Percentiles rank a stretch among this genome's conserved stretches.
phyloP scores from a whole-genome alignment of 2,113 vertebrate genomes.

The Pogona vitticeps region DNA sequence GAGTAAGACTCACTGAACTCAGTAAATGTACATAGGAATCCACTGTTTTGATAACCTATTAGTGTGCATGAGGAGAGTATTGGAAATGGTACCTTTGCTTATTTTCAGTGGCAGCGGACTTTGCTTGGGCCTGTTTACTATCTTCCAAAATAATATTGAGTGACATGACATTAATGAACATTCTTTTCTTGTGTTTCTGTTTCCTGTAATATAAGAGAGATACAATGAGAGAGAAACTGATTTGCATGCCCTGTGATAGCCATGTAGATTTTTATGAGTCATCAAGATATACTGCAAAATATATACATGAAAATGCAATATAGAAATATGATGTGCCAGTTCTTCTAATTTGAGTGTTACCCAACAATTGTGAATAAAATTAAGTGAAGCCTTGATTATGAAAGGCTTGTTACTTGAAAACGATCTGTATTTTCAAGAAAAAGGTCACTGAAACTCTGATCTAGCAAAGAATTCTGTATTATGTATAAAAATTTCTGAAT shows the following conservation, averaged over 20 bases:
- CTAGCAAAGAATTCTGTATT: slow-evolving; percentile 18
- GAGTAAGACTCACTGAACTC: neutral
- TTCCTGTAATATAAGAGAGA: too few relatives aligned
- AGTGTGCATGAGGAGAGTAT: neutral
- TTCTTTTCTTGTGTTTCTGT: neutral
- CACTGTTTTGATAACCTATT: neutral
- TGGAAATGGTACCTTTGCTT: neutral
- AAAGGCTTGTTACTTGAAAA: neutral
- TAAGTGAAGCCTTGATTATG: neutral
- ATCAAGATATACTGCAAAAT: neutral
- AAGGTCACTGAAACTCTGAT: slow-evolving; percentile 8
- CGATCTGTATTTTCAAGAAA: neutral
- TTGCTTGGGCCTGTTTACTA: neutral
- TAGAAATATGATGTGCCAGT: neutral
- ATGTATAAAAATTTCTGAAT: slow-evolving; percentile 6
- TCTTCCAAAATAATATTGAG: neutral
- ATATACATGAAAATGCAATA: neutral
- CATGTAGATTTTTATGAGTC: neutral
- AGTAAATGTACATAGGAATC: neutral
- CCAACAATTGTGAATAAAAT: neutral
- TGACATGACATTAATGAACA: neutral
- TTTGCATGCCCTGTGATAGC: neutral
- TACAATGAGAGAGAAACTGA: too few relatives aligned
- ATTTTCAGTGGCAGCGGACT: neutral
- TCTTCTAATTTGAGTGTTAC: neutral